A percentile compares a stretch with the other conserved stretches of the same genome.
phyloP scores from a whole-genome alignment of 1,140 invertebrate species.

The Mya arenaria region DNA sequence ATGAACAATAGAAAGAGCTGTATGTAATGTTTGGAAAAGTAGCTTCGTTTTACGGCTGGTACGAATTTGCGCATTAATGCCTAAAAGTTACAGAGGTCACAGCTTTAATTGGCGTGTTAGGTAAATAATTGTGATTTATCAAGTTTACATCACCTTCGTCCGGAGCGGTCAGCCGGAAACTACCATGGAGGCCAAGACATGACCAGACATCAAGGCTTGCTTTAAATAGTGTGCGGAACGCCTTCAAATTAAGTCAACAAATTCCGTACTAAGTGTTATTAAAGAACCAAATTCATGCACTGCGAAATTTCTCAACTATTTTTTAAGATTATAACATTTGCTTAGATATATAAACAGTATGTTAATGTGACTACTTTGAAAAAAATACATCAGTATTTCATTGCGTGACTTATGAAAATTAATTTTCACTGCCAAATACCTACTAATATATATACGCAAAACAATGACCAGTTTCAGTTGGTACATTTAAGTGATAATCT shows the following conservation, averaged over 20 bases:
- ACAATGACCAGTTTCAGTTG: no score
- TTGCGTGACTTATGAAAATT: no score
- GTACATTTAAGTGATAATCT: no score
- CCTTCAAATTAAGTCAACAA: background rate
- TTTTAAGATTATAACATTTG: background rate
- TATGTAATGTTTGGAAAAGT: conserved; percentile 28
- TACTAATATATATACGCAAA: no score
- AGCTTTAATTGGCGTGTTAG: conserved; percentile 29
- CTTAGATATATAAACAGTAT: background rate
- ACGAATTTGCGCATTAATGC: conserved; percentile 7
- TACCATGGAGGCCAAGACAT: background rate
- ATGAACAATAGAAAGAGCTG: background rate
- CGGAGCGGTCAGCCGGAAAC: conserved; percentile 15
- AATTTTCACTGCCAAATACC: no score
- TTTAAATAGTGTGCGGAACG: no score
- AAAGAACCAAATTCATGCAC: background rate
- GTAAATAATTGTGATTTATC: conserved; percentile 35
- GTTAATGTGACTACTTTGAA: background rate
- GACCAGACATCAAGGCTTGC: background rate
- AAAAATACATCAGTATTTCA: no score
- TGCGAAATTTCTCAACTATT: background rate
- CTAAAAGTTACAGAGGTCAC: conserved; percentile 46
- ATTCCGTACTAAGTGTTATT: background rate
- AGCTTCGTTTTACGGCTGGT: conserved; percentile 20
- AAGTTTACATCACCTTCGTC: conserved; percentile 4